Evolutionary conservation across 92 coral and sea anemone species (phyloP).

Genomic region (Phenganax subtilis): DNA sequence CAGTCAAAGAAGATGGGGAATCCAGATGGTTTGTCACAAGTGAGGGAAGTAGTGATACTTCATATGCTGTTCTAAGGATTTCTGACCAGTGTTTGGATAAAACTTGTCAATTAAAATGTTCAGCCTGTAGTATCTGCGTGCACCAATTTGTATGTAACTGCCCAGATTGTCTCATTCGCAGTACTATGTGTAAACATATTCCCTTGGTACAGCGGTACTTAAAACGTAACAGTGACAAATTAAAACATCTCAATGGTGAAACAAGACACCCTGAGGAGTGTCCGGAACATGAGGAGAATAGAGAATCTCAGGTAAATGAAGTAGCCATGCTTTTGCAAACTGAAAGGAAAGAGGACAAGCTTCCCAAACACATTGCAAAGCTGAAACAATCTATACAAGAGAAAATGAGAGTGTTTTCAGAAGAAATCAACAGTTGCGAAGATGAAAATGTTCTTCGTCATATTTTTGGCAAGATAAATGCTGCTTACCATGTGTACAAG

Average conservation of each 20-base stretch:
- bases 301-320: too few relatives aligned
- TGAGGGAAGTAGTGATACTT: neutral
- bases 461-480: conserved; percentile 32
- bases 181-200: conserved; percentile 15
- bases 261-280: too few relatives aligned
- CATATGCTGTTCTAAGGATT: neutral
- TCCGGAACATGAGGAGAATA: too few relatives aligned
- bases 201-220: conserved; percentile 3
- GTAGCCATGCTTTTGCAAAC: neutral
- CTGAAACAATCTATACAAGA: neutral
- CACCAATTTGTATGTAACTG: conserved; percentile 11
- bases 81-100: neutral
- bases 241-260: too few relatives aligned
- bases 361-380: neutral
- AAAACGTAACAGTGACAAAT: neutral
- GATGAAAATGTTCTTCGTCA: conserved; percentile 27
- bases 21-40: neutral
- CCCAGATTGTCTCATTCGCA: conserved; percentile 9
- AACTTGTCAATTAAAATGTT: neutral
- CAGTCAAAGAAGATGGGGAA: neutral
- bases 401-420: neutral
- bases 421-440: neutral
- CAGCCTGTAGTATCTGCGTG: conserved; percentile 1
- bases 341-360: neutral
- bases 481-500: conserved; percentile 17